phyloP scores from a whole-genome alignment of 2,797 vertebrate species.

The Ctenopoma multispine region DNA sequence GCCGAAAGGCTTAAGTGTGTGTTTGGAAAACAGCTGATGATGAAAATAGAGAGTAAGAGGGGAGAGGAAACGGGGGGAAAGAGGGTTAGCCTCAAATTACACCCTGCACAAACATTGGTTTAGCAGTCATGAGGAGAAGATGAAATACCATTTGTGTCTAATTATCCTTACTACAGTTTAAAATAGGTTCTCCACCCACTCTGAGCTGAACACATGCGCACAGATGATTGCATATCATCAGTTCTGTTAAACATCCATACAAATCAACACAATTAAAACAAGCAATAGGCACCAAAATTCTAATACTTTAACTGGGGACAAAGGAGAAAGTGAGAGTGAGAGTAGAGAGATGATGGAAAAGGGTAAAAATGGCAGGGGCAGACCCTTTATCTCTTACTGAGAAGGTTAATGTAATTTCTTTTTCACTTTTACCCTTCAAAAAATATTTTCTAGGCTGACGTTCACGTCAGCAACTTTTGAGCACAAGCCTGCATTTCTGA shows the following conservation, averaged over 20 bases:
- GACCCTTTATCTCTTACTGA: constrained; percentile 4
- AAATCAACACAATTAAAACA: constrained; percentile 5
- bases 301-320: background rate
- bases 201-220: constrained; percentile 32
- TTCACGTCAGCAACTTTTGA: background rate
- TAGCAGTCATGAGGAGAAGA: constrained; percentile 65
- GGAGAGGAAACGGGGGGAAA: constrained; percentile 4
- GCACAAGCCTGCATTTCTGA: background rate
- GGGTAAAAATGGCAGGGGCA: background rate
- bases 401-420: constrained; percentile 16
- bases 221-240: constrained; percentile 32
- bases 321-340: background rate
- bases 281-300: background rate
- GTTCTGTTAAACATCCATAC: background rate
- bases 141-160: constrained; percentile 64
- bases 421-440: background rate
- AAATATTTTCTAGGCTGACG: background rate
- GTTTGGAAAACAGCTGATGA: constrained; percentile 40
- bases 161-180: constrained; percentile 65
- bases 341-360: background rate
- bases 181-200: constrained; percentile 48
- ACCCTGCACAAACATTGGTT: constrained; percentile 71
- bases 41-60: constrained; percentile 14
- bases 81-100: constrained; percentile 66
- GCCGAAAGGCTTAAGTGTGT: constrained; percentile 13